Base-by-base conservation (phyloP, 2,888 invertebrate genomes). In the Tenthredo distinguenda region DNA sequence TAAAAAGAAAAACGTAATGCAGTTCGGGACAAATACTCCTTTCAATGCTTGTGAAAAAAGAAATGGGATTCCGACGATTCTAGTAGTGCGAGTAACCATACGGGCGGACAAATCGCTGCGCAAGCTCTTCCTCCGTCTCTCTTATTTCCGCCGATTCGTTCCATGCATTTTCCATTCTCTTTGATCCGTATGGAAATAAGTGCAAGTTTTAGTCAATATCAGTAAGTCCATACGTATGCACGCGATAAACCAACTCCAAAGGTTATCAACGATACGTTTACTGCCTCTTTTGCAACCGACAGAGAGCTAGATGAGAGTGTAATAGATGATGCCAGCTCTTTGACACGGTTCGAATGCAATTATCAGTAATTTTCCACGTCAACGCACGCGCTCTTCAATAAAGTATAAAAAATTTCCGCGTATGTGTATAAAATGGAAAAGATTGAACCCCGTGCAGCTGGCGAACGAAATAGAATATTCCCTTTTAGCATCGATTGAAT, bases 181-280 rank as follows among this genome's bases (percentile, higher is more conserved):
- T 4, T 47, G 15, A 47, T 43, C 26, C 31, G 12, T 21, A 21
- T 76, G 76, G 47, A 76, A 76, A 55, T 55, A 55, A 10, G 55
- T 15, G 9, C 15, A 77, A 21, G 50, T 55, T 34, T 55, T 34
- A 50, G 21, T 47, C 77, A 34, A 74, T 34, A 12, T 50, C 26
- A n/a, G 26, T 26, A 31, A 40, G 40, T 4, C 43, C 21, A 74
- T 15, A 77, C 1, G 31, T 18, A 77, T 12, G 34, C 1, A 34
- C 34, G 18, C 47, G 77, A 77, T 77, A 77, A 50, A 77, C 50
- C 34, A 34, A 5, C 34, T n/a, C 55, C 2, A 77, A 55, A 77
- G 77, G 77, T 77, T 77, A 77, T 77, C 77, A 34, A 40, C 50
- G 12, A 12, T 31, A 5, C 31, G 34, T 31, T 50, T 31, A 55